Conservation (phyloP, 2,113 vertebrate species). For the Psilopsiagon aymara region DNA sequence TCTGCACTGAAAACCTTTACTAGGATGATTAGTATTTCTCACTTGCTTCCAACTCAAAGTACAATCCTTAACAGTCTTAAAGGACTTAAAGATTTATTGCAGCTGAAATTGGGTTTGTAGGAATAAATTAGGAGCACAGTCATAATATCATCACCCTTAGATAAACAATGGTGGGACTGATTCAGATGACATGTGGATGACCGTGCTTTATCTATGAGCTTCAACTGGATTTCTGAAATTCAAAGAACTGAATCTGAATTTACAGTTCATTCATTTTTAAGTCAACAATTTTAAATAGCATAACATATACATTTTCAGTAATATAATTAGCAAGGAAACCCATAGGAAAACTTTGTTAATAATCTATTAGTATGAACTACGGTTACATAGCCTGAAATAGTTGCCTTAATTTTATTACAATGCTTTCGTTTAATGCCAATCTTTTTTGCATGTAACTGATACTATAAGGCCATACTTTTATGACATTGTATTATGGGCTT, state of each 20-base stretch:
- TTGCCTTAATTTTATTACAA: neutral
- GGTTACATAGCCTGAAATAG: neutral
- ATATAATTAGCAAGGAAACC: neutral
- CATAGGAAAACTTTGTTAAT: neutral
- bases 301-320: neutral
- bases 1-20: neutral
- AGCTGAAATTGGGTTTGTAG: neutral
- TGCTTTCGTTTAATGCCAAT: neutral
- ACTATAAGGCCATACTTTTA: neutral
- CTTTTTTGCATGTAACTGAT: neutral
- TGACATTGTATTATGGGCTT: neutral
- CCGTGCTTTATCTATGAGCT: neutral
- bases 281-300: neutral
- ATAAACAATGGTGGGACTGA: neutral
- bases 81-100: neutral
- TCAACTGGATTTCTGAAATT: neutral
- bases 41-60: neutral
- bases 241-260: neutral
- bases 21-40: neutral
- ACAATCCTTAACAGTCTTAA: neutral
- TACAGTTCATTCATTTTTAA: neutral
- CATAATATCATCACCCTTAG: neutral
- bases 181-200: neutral
- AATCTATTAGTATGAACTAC: neutral
- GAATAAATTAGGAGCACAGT: neutral